These are phyloP conservation scores for Drosophila repleta DNA, from an alignment of 1,140 invertebrate genomes.

Conservation along the genomic window DNA sequence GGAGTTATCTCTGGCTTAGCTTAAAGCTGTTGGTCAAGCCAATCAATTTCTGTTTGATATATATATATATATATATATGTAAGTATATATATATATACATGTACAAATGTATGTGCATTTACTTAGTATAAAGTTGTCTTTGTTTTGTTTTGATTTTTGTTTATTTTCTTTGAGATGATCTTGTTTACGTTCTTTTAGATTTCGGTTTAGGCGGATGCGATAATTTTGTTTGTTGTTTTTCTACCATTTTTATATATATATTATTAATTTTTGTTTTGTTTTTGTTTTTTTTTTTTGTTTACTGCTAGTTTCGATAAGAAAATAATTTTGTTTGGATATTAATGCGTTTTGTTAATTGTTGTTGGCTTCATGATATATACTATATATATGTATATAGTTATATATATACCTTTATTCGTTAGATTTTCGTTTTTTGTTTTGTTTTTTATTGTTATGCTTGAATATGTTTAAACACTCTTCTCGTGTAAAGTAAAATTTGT, in stretches of 20 bases:
- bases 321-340: slow-evolving; percentile 67
- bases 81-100: not conserved
- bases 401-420: slow-evolving; percentile 9
- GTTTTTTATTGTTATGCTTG: slow-evolving; percentile 43
- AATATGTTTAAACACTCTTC: slow-evolving; percentile 53
- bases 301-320: slow-evolving; percentile 80
- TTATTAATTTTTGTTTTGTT: not conserved
- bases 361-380: slow-evolving; percentile 27
- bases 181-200: slow-evolving; percentile 40
- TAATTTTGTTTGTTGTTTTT: slow-evolving; percentile 34
- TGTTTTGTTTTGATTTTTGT: slow-evolving; percentile 29
- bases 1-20: slow-evolving; percentile 24
- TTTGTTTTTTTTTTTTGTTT: slow-evolving; percentile 39
- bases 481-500: slow-evolving; percentile 75
- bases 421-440: slow-evolving; percentile 13
- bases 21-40: slow-evolving; percentile 28
- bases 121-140: slow-evolving; percentile 17
- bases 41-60: slow-evolving; percentile 1
- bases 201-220: slow-evolving; percentile 42
- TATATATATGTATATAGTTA: slow-evolving; percentile 4
- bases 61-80: not conserved
- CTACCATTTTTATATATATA: slow-evolving; percentile 38
- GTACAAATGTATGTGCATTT: slow-evolving; percentile 4
- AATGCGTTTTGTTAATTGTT: slow-evolving; percentile 42
- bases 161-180: slow-evolving; percentile 37